Evolutionary conservation across 2,113 vertebrate species (phyloP), one percentile per base, ranked within the genome.

Genomic region (Tupaia tana): DNA sequence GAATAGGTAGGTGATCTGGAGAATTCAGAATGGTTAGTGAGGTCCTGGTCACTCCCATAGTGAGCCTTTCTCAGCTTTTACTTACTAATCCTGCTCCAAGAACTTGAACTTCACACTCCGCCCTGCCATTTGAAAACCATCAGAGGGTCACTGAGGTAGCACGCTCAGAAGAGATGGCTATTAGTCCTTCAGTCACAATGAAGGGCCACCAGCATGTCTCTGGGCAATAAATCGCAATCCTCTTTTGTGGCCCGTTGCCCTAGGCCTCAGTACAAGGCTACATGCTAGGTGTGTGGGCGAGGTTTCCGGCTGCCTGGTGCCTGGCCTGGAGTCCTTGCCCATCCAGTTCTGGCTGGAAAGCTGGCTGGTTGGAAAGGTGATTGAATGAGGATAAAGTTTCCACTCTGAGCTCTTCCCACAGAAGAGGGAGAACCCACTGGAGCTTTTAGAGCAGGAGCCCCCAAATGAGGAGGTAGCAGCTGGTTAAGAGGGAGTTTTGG

Each of bases 151-250:
- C n/a, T 2, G 19, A 74, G 78, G 59, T 34, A 67, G 34, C 34
- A 0, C 29, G 24, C 34, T 29, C 2, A 4, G 16, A n/a, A 80
- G 3, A 74, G 31, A 29, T 27, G n/a, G 75, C 80, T 77, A 64
- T 15, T 29, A 20, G 43, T 34, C 43, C n/a, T 67, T 27, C 16
- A 7, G 52, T 19, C 29, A 58, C 0, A 0, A 10, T 1, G 6
- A 7, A 1, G 1, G 78, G 24, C 16, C 1, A 2, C 31, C 18
- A 0, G 8, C 20, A 6, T 34, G 12, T 25, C 25, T 66, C n/a
- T 2, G 43, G 2, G 0, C 19, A 19, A 56, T 29, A 43, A 69
- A 43, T 20, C 58, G 52, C 11, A 4, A 1, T n/a, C 24, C 69
- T 31, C 22, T 0, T 1, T 13, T 6, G 29, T 9, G 66, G 61